Evolutionary conservation across 2,797 vertebrate species (phyloP).

Genomic region (Lepidocolaptes lacrymiger): DNA sequence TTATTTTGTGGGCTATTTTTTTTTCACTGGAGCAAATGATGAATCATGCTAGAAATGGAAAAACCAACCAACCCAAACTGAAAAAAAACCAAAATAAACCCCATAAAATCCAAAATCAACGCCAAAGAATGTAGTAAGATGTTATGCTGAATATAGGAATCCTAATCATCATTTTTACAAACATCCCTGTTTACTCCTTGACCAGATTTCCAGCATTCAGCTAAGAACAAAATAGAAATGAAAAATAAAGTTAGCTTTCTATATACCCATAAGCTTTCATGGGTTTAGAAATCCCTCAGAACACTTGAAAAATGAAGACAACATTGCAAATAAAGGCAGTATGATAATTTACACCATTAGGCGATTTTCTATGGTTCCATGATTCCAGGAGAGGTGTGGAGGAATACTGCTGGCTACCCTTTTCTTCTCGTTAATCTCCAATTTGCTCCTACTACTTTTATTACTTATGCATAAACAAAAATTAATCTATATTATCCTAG

Average conservation of each 20-base stretch:
- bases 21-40: background rate
- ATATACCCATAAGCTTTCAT: background rate
- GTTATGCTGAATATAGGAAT: background rate
- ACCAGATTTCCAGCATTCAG: background rate
- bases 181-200: background rate
- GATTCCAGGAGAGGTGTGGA: background rate
- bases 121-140: background rate
- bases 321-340: background rate
- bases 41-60: background rate
- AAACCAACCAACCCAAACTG: no score
- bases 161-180: background rate
- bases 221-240: background rate
- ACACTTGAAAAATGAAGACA: background rate
- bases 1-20: background rate
- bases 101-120: background rate
- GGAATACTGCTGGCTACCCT: background rate
- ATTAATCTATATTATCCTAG: background rate
- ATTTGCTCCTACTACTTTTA: background rate
- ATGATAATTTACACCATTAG: background rate
- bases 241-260: background rate
- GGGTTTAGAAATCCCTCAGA: background rate
- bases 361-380: background rate
- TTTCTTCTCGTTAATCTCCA: background rate
- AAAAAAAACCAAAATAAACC: background rate
- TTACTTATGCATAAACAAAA: background rate